Percentiles rank a stretch among this genome's conserved stretches.
Evolutionary conservation across 2,113 vertebrate genomes (phyloP).

Genomic region (Triplophysa dalaica): DNA sequence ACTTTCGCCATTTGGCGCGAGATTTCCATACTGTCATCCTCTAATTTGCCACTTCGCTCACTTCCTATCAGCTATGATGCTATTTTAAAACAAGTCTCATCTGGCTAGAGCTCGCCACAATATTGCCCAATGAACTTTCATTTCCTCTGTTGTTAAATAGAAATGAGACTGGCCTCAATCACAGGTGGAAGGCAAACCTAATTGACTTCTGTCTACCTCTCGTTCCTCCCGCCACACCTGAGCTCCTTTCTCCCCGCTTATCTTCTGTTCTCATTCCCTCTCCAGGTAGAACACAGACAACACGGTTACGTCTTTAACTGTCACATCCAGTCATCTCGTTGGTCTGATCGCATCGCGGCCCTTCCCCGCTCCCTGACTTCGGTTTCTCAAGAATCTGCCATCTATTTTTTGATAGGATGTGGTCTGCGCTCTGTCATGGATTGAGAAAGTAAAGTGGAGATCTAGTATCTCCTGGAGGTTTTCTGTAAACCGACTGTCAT

Average conservation of each 20-base stretch:
- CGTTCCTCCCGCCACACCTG: conserved; percentile 68
- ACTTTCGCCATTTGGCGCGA: conserved; percentile 58
- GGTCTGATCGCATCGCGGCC: neutral
- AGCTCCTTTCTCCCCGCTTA: conserved; percentile 62
- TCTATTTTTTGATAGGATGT: neutral
- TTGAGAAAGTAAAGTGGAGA: neutral
- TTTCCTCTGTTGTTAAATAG: conserved; percentile 73
- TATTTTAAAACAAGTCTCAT: conserved; percentile 73
- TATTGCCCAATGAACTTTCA: conserved; percentile 74
- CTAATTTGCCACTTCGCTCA: conserved; percentile 61
- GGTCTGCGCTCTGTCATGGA: neutral
- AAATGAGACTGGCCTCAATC: conserved; percentile 72
- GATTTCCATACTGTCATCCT: conserved; percentile 62
- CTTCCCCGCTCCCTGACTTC: neutral
- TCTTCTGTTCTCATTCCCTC: conserved; percentile 58
- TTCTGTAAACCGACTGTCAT: neutral
- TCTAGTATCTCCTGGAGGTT: neutral
- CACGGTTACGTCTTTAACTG: conserved; percentile 52
- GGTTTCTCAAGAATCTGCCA: neutral
- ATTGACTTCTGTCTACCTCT: conserved; percentile 74
- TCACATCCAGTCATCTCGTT: conserved; percentile 36
- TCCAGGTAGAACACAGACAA: conserved; percentile 51
- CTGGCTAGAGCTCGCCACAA: conserved; percentile 69
- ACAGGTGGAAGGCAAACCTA: conserved; percentile 72
- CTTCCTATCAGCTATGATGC: conserved; percentile 52